Conservation (phyloP, 2,113 vertebrate species). For the Dunckerocampus dactyliophorus region DNA sequence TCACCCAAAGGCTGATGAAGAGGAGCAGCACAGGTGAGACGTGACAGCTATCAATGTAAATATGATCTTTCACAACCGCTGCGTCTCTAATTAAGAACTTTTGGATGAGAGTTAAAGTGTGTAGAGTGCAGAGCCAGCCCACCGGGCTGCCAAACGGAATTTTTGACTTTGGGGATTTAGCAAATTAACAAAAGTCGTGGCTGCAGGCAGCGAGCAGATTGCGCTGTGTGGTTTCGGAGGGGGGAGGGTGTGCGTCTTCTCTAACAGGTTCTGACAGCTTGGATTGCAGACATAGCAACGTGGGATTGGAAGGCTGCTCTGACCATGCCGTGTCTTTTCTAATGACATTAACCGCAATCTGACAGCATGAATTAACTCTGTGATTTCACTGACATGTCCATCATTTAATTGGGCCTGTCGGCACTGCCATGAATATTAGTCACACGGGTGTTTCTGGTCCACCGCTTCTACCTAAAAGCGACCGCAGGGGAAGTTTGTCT, state of each 20-base stretch:
- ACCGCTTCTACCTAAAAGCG: background rate
- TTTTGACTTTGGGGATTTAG: constrained; percentile 47
- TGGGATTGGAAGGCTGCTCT: constrained; percentile 45
- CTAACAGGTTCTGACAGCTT: constrained; percentile 62
- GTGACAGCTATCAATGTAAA: background rate
- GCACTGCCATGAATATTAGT: constrained; percentile 37
- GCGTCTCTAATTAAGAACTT: background rate
- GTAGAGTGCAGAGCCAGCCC: background rate
- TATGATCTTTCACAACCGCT: background rate
- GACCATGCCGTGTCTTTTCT: constrained; percentile 46
- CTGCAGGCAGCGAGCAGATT: constrained; percentile 36
- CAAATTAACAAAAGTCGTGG: constrained; percentile 38
- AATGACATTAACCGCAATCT: constrained; percentile 61
- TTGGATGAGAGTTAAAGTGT: no score
- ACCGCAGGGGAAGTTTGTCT: background rate
- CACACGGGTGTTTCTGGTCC: constrained; percentile 25
- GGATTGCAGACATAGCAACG: constrained; percentile 53
- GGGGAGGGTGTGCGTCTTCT: constrained; percentile 20
- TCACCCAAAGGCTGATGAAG: constrained; percentile 29
- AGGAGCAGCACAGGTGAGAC: constrained; percentile 50
- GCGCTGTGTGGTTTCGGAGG: constrained; percentile 24
- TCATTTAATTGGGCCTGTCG: constrained; percentile 56
- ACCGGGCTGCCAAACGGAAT: constrained; percentile 46
- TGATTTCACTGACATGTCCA: constrained; percentile 48
- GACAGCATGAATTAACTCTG: constrained; percentile 65